Evolutionary conservation across 2,888 invertebrate genomes (phyloP).

Genomic region (Drosophila anomelani): DNA sequence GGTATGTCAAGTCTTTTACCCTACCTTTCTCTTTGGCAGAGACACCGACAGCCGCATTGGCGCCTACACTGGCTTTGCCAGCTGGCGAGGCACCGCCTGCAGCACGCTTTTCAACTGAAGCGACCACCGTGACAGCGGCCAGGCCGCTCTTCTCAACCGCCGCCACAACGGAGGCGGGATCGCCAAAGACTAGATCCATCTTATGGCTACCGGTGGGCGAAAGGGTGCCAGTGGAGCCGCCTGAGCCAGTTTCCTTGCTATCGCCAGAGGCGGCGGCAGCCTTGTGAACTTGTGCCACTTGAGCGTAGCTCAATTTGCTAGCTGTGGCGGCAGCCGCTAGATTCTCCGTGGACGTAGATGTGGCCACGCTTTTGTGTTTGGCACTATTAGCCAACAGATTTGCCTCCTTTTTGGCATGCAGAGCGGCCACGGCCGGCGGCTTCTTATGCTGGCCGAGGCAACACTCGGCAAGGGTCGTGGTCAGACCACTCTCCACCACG

Average conservation of each 20-base stretch:
- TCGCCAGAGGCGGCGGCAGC: slow-evolving; percentile 80
- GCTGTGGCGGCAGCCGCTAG: slow-evolving; percentile 73
- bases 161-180: slow-evolving; percentile 39
- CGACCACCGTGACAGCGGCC: slow-evolving; percentile 41
- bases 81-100: slow-evolving; percentile 40
- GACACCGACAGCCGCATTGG: slow-evolving; percentile 64
- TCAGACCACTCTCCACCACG: slow-evolving; percentile 85
- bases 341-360: slow-evolving; percentile 81
- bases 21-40: slow-evolving; percentile 84
- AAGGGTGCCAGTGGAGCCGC: slow-evolving; percentile 50
- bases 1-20: not conserved
- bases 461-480: slow-evolving; percentile 83
- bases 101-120: slow-evolving; percentile 58
- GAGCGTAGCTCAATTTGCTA: slow-evolving; percentile 87
- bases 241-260: slow-evolving; percentile 58
- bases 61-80: slow-evolving; percentile 42
- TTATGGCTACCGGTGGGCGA: slow-evolving; percentile 71
- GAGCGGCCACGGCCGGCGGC: slow-evolving; percentile 69
- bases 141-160: slow-evolving; percentile 47
- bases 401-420: slow-evolving; percentile 73
- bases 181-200: slow-evolving; percentile 63
- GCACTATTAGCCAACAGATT: slow-evolving; percentile 76
- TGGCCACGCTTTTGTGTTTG: slow-evolving; percentile 82
- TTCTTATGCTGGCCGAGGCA: slow-evolving; percentile 79
- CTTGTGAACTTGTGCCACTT: slow-evolving; percentile 88